Conservation (phyloP, 37 sponge, comb jelly and placozoan genomes). For the Diacarnus erythraeanus region DNA sequence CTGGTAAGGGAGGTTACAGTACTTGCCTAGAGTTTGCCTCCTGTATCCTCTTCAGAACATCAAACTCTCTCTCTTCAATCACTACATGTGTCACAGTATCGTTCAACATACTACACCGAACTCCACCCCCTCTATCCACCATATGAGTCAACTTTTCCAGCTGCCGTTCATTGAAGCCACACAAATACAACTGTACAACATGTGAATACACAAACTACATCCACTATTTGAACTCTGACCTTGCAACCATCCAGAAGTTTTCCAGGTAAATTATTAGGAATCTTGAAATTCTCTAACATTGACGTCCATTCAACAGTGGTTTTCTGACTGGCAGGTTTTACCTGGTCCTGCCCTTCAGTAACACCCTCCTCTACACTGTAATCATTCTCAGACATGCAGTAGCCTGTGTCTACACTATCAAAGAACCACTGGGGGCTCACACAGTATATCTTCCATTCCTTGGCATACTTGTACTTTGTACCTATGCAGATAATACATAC, state of each 20-base stretch:
- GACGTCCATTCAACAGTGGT: constrained; percentile 29
- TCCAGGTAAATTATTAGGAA: constrained; percentile 11
- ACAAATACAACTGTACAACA: constrained; percentile 45
- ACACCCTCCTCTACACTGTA: constrained; percentile 29
- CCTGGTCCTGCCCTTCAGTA: background rate
- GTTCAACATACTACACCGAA: constrained; percentile 44
- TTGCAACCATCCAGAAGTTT: constrained; percentile 58
- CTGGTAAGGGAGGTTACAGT: too few species aligned
- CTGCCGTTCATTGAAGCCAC: constrained; percentile 59
- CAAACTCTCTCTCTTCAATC: constrained; percentile 20
- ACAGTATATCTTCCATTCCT: constrained; percentile 70
- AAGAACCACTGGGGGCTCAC: constrained; percentile 68
- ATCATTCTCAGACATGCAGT: constrained; percentile 62
- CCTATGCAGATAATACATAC: constrained; percentile 14
- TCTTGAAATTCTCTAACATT: constrained; percentile 25
- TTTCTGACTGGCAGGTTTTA: background rate
- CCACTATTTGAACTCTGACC: constrained; percentile 29
- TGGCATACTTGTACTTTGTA: constrained; percentile 78
- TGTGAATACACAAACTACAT: background rate
- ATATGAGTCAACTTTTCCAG: constrained; percentile 40
- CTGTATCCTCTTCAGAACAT: background rate
- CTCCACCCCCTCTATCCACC: constrained; percentile 62
- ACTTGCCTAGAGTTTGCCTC: constrained; percentile 7
- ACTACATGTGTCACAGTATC: constrained; percentile 62
- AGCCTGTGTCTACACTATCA: constrained; percentile 63